Evolutionary conservation across 1,140 invertebrate genomes (phyloP).

Genomic region (Drosophila melanogaster): DNA sequence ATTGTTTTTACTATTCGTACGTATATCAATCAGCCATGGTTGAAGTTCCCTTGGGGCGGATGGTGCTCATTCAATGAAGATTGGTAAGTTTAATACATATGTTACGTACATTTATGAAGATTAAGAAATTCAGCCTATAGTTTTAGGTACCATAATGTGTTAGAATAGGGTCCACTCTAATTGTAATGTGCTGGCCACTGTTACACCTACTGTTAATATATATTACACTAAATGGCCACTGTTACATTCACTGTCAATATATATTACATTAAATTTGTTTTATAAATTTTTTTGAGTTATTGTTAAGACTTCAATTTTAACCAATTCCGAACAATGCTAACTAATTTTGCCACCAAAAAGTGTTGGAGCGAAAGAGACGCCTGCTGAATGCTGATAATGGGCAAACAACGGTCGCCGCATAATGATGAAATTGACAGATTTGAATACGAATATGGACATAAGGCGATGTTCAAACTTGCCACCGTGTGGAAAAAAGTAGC

Average conservation of each 20-base stretch:
- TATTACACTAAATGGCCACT: too few relatives aligned
- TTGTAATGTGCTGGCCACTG: too few relatives aligned
- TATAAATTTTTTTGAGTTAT: background rate
- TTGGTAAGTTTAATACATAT: too few relatives aligned
- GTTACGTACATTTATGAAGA: too few relatives aligned
- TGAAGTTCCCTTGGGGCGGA: background rate
- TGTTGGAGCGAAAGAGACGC: constrained; percentile 17
- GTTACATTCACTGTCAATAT: too few relatives aligned
- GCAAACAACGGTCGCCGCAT: constrained; percentile 43
- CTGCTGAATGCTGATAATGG: constrained; percentile 23
- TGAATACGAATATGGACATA: constrained; percentile 65
- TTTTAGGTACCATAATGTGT: background rate
- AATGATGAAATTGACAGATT: constrained; percentile 53
- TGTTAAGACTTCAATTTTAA: constrained; percentile 17
- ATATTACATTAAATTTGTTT: too few relatives aligned
- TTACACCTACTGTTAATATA: too few relatives aligned
- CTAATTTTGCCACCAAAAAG: constrained; percentile 69
- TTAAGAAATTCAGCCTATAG: background rate
- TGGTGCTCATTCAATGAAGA: background rate
- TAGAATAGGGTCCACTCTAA: too few relatives aligned
- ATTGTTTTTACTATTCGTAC: constrained; percentile 8
- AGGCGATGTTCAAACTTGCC: constrained; percentile 50
- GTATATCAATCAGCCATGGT: constrained; percentile 9
- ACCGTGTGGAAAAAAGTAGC: constrained; percentile 42
- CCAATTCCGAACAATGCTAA: constrained; percentile 51